Base-by-base conservation (phyloP, 2,113 vertebrate species). In the Nibea coibor region DNA sequence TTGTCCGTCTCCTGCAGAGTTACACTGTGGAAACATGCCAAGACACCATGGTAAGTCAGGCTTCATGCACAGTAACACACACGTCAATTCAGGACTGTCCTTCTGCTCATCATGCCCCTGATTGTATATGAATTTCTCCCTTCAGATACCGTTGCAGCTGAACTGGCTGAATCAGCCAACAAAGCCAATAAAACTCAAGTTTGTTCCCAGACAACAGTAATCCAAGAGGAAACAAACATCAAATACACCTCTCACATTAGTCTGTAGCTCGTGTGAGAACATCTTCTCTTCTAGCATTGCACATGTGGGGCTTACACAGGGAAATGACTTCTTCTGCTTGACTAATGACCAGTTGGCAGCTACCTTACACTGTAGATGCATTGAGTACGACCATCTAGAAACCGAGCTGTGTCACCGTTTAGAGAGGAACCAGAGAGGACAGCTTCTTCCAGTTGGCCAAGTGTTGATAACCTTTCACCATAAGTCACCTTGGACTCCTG, bases 21-120 rank as follows among this genome's bases (percentile, higher is more conserved):
- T 93, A 92, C 89, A 82, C 58, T 20, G 0, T 93, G 72, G 83
- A 93, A 75, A 84, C 89, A 0, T 93, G 91, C 85, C 83, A 72
- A 65, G 93, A 93, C 24, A 92, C 89, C 0, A 0, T 85, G 48
- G 91, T 93, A 68, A 80, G 0, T 3, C 2, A 47, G 3, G 31
- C 10, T 26, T 5, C 4, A 3, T 4, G 4, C 24, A 31, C 10
- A 50, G 11, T 12, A 47, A 71, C 72, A 8, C 43, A 51, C 19
- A 35, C 15, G 11, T 53, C 6, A 67, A 47, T 24, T 62, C 39
- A 63, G n/a, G 28, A 57, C 10, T 15, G 7, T 24, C 3, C 12
- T 14, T 4, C 3, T n/a, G 0, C 63, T 65, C 35, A 9, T 35
- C 19, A 4, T 5, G 10, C 31, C 9, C 0, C 54, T 66, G 10